These are phyloP conservation scores for Halcyon senegalensis DNA, from an alignment of 2,113 vertebrate genomes.

Conservation along the genomic window DNA sequence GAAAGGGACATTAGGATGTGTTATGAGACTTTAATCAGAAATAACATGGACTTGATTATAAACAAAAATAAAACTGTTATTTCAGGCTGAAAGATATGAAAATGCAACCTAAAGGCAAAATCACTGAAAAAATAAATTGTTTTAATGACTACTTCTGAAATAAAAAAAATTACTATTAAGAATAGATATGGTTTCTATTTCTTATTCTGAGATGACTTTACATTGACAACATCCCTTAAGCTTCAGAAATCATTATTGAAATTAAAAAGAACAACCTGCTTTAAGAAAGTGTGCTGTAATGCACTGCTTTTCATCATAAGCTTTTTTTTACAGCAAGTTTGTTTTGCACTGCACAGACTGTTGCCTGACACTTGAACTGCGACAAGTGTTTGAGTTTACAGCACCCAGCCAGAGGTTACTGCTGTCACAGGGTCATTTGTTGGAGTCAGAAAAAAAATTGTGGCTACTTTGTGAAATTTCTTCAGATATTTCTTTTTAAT, in stretches of 20 bases:
- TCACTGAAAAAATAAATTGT: not conserved
- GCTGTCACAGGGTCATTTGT: not conserved
- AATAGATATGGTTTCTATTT: not conserved
- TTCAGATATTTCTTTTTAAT: conserved; percentile 52
- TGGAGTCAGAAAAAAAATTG: not conserved
- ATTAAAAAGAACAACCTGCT: not conserved
- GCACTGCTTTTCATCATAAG: conserved; percentile 44
- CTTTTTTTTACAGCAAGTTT: not conserved
- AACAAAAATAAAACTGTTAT: not conserved
- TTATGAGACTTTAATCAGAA: not conserved
- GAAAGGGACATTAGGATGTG: not conserved
- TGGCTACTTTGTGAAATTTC: not conserved
- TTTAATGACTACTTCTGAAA: not conserved
- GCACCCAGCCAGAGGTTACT: not conserved
- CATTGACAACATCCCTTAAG: not conserved
- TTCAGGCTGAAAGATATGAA: not conserved
- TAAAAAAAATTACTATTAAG: not conserved
- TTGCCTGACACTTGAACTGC: conserved; percentile 20
- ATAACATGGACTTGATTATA: not conserved
- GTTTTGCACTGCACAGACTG: not conserved
- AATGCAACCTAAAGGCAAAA: not conserved
- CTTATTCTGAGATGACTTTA: not conserved
- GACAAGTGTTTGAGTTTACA: not conserved
- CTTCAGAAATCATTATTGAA: conserved; percentile 8
- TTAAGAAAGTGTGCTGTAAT: not conserved